These are phyloP conservation scores for Orycteropus afer DNA, from an alignment of 2,113 vertebrate species.

Conservation along the genomic window DNA sequence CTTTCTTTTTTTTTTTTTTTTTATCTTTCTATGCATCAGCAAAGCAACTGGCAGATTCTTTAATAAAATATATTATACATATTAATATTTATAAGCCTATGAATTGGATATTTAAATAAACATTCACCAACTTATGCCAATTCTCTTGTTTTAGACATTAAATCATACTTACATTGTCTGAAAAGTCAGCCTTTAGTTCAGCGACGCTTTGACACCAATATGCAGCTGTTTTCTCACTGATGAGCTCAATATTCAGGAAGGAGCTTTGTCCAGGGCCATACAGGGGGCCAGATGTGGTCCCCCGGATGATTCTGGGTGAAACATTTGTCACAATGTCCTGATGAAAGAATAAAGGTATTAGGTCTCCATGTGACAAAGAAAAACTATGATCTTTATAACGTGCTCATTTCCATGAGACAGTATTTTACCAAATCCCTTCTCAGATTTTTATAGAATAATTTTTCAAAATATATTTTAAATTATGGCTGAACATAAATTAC, in stretches of 20 bases:
- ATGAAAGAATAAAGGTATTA: conserved; percentile 62
- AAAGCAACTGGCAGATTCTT: conserved; percentile 71
- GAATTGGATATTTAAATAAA: conserved; percentile 71
- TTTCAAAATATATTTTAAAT: conserved; percentile 56
- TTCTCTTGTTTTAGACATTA: conserved; percentile 64
- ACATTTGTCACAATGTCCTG: conserved; percentile 97
- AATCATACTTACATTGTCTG: conserved; percentile 89
- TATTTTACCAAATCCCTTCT: conserved; percentile 35
- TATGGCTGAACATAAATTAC: conserved; percentile 24
- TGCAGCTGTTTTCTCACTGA: conserved; percentile 95
- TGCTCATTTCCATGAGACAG: conserved; percentile 22
- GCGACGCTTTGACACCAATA: conserved; percentile 94
- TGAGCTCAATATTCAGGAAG: conserved; percentile 96
- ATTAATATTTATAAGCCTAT: conserved; percentile 74
- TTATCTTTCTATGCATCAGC: conserved; percentile 70
- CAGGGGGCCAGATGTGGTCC: conserved; percentile 91
- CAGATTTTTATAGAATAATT: conserved; percentile 4
- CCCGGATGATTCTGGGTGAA: conserved; percentile 95
- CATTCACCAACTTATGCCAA: conserved; percentile 59
- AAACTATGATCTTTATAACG: conserved; percentile 40
- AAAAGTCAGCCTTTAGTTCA: conserved; percentile 94
- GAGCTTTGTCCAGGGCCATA: conserved; percentile 94
- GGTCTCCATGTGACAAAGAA: conserved; percentile 27
- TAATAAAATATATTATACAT: conserved; percentile 76
- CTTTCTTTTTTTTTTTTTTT: conserved; percentile 53